phyloP scores from a whole-genome alignment of 1,140 invertebrate species.

The Procambarus virginalis region DNA sequence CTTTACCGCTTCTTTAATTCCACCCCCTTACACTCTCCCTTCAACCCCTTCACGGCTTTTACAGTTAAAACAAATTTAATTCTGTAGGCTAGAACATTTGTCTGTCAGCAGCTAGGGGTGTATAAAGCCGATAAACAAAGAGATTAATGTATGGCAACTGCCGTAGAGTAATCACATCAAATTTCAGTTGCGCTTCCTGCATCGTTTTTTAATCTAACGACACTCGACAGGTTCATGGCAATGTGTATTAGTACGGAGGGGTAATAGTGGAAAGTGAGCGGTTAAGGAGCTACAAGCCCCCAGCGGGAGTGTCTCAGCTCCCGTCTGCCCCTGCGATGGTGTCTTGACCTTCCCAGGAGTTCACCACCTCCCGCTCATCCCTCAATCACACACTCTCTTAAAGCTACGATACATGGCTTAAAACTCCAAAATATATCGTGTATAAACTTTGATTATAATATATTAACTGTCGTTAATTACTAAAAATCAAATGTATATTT shows the following conservation, averaged over 20 bases:
- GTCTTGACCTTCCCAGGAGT: conserved; percentile 52
- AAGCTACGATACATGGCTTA: neutral
- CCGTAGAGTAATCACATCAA: neutral
- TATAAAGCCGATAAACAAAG: neutral
- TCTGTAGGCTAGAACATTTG: neutral
- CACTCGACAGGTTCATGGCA: too few relatives aligned
- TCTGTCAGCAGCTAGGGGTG: too few relatives aligned
- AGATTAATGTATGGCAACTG: neutral
- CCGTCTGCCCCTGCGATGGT: conserved; percentile 16
- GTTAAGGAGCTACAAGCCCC: neutral
- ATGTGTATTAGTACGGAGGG: too few relatives aligned
- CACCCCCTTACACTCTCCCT: neutral
- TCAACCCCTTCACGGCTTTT: neutral
- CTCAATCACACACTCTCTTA: neutral
- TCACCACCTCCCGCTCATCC: neutral
- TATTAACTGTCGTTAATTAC: too few relatives aligned
- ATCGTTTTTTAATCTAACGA: neutral
- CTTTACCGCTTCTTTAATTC: neutral
- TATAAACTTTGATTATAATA: too few relatives aligned
- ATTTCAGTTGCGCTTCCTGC: neutral
- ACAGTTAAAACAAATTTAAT: neutral
- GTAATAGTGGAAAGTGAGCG: too few relatives aligned
- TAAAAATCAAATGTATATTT: neutral
- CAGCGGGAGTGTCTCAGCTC: neutral
- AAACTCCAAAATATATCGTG: neutral